Conservation (phyloP, 2,888 invertebrate genomes). For the Hartigia nigra region DNA sequence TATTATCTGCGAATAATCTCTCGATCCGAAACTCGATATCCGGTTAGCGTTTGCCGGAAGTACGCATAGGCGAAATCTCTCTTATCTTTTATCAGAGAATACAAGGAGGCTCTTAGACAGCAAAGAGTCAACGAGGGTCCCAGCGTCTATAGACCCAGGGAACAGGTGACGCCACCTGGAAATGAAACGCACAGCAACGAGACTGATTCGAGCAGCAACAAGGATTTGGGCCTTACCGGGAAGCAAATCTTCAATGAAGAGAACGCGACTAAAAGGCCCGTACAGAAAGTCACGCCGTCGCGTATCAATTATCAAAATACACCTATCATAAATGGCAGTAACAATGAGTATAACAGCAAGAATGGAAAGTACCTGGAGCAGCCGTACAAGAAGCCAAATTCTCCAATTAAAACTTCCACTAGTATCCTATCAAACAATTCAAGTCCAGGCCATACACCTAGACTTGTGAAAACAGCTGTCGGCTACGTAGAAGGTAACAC, state of each 20-base stretch:
- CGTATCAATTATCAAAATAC: slow-evolving; percentile 69
- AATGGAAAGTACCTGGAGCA: slow-evolving; percentile 60
- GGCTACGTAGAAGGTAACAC: slow-evolving; percentile 70
- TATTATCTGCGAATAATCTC: slow-evolving; percentile 14
- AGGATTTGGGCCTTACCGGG: slow-evolving; percentile 30
- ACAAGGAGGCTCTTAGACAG: slow-evolving; percentile 89
- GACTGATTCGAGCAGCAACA: slow-evolving; percentile 35
- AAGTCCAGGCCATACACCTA: slow-evolving; percentile 62
- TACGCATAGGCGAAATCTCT: neutral
- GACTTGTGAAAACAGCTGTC: slow-evolving; percentile 71
- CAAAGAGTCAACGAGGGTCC: slow-evolving; percentile 83
- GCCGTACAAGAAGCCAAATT: slow-evolving; percentile 75
- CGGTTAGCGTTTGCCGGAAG: neutral
- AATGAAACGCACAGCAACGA: slow-evolving; percentile 52
- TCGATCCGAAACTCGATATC: slow-evolving; percentile 12
- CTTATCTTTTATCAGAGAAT: slow-evolving; percentile 73
- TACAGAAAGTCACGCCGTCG: slow-evolving; percentile 85
- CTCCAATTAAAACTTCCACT: slow-evolving; percentile 73
- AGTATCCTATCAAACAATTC: slow-evolving; percentile 72
- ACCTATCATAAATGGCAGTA: slow-evolving; percentile 56
- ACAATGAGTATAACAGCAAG: slow-evolving; percentile 56
- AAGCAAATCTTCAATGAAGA: slow-evolving; percentile 64
- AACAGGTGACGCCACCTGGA: slow-evolving; percentile 70
- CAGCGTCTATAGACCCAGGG: slow-evolving; percentile 77
- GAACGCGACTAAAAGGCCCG: slow-evolving; percentile 72